Conservation (phyloP, 2,797 vertebrate species). For the Clarias fuscus region DNA sequence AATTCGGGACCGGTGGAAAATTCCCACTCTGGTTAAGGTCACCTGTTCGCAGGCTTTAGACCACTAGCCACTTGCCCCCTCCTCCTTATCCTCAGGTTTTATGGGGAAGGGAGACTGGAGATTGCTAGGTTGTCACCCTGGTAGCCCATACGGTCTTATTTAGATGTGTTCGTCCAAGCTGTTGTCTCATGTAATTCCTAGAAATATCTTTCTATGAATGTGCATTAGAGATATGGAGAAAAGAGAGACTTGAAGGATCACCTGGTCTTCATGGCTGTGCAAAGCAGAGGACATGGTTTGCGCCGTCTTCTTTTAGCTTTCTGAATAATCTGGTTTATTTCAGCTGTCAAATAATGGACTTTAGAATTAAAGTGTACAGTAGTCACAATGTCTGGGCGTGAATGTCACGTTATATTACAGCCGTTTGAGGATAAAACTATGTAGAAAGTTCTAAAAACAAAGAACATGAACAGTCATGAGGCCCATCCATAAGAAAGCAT, state of each 20-base stretch:
- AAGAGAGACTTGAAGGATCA: slow-evolving; percentile 15
- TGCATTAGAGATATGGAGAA: neutral
- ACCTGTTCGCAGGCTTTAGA: slow-evolving; percentile 62
- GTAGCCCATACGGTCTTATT: slow-evolving; percentile 66
- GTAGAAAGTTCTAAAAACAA: neutral
- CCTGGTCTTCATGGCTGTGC: neutral
- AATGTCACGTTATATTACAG: neutral
- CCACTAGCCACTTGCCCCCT: slow-evolving; percentile 68
- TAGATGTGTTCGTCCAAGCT: slow-evolving; percentile 61
- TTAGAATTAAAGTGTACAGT: neutral
- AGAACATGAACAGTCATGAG: no score
- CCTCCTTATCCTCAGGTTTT: slow-evolving; percentile 69
- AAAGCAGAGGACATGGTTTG: slow-evolving; percentile 4
- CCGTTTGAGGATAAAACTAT: neutral
- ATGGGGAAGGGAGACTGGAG: slow-evolving; percentile 68
- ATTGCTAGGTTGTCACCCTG: slow-evolving; percentile 77
- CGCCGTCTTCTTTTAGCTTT: neutral
- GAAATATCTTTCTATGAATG: slow-evolving; percentile 57
- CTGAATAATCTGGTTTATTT: neutral
- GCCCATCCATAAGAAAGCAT: neutral
- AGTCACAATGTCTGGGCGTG: neutral
- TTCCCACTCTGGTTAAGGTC: slow-evolving; percentile 66
- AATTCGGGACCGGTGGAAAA: slow-evolving; percentile 76
- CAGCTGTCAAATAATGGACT: no score
- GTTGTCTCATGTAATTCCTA: slow-evolving; percentile 64